These are phyloP conservation scores for Synanthedon vespiformis DNA, from an alignment of 2,888 invertebrate species.

Conservation along the genomic window DNA sequence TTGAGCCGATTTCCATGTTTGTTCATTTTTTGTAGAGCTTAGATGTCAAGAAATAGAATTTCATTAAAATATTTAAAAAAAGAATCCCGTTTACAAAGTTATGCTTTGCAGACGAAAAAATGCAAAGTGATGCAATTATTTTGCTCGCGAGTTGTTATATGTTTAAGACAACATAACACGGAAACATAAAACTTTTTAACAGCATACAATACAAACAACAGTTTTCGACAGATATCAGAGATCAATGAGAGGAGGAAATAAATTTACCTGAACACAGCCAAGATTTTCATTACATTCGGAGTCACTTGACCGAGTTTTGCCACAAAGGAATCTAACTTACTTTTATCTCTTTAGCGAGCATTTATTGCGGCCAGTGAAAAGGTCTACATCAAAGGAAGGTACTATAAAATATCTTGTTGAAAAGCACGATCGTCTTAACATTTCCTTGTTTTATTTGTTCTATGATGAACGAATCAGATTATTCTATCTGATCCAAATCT, in stretches of 20 bases:
- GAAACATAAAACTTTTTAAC: too few species aligned
- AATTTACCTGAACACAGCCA: slow-evolving; percentile 28
- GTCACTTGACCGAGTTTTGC: slow-evolving; percentile 45
- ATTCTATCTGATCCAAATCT: slow-evolving; percentile 15
- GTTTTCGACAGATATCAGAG: background rate
- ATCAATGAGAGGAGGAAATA: slow-evolving; percentile 30
- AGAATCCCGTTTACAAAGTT: too few species aligned
- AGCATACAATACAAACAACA: too few species aligned
- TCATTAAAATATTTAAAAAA: too few species aligned
- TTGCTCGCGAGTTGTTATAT: too few species aligned
- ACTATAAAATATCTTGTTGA: slow-evolving; percentile 34
- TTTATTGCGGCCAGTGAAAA: slow-evolving; percentile 57
- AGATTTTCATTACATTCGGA: slow-evolving; percentile 54
- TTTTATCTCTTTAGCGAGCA: slow-evolving; percentile 52
- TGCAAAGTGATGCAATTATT: too few species aligned
- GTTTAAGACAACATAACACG: too few species aligned
- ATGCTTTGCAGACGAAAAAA: too few species aligned
- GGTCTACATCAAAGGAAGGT: slow-evolving; percentile 43
- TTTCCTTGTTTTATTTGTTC: slow-evolving; percentile 16
- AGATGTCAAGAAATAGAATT: too few species aligned
- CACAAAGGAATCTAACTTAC: slow-evolving; percentile 46
- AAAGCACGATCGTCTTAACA: slow-evolving; percentile 16
- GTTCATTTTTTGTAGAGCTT: too few species aligned
- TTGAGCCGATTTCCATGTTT: too few species aligned
- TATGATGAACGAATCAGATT: slow-evolving; percentile 14